Percentiles rank a stretch among this genome's conserved stretches.
Evolutionary conservation across 2,888 invertebrate genomes (phyloP).

Genomic region (Oxyscelio sp.): DNA sequence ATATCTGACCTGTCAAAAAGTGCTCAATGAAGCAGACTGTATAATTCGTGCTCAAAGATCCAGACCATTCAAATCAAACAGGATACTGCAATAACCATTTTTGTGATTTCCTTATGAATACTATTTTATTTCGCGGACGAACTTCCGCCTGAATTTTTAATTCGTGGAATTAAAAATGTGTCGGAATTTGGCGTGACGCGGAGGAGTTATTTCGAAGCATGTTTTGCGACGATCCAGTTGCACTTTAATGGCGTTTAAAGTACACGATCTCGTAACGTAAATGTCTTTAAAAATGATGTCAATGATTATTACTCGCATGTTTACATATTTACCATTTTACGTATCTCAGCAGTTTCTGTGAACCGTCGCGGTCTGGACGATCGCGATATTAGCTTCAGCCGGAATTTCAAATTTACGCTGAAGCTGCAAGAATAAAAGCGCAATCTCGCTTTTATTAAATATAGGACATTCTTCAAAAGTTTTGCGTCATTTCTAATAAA

Average conservation of each 20-base stretch:
- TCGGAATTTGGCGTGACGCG: neutral
- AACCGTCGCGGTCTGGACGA: slow-evolving; percentile 14
- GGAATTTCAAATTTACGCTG: slow-evolving; percentile 55
- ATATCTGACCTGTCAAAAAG: no score
- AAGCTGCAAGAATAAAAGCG: slow-evolving; percentile 14
- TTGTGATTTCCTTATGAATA: neutral
- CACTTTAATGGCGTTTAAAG: neutral
- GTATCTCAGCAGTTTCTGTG: slow-evolving; percentile 41
- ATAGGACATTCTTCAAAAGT: neutral
- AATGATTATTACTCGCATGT: slow-evolving; percentile 49
- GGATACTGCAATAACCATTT: neutral
- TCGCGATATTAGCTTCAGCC: slow-evolving; percentile 30
- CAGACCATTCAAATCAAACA: no score
- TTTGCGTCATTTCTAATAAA: no score
- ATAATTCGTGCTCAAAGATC: no score
- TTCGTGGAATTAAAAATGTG: neutral
- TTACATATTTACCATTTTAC: slow-evolving; percentile 51
- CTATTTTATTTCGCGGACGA: neutral
- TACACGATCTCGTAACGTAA: neutral
- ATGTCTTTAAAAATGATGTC: slow-evolving; percentile 57
- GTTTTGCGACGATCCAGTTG: neutral
- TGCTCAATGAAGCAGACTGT: no score
- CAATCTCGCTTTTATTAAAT: neutral
- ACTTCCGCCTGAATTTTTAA: neutral
- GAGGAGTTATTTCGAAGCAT: neutral